Evolutionary conservation across 2,888 invertebrate genomes (phyloP), one percentile per base, ranked within the genome.

Genomic region (Adelphocoris suturalis): DNA sequence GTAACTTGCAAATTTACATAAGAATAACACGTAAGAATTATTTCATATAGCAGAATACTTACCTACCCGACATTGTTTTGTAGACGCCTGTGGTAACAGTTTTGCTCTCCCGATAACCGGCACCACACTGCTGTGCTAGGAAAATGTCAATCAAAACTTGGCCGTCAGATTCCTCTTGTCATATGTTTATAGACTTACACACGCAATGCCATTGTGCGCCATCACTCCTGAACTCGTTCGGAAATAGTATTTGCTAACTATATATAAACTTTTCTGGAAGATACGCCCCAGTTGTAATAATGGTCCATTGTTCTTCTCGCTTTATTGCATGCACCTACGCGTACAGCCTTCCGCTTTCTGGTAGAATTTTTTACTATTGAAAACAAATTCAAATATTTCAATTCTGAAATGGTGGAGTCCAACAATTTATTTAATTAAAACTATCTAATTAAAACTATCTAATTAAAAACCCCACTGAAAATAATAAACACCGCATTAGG

Each of bases 21-120:
- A n/a, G n/a, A n/a, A n/a, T n/a, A n/a, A n/a, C n/a, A 37, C 37
- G 37, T 37, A 37, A 37, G 2, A 37, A 37, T 37, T 37, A 37
- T 7, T 37, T 37, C 7, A 37, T 2, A 37, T 7, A 68, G 23
- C 23, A 11, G 14, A 52, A 52, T 16, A 68, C 68, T 68, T 23
- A 68, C 68, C 68, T 68, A 68, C 68, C 68, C 23, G 68, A 68
- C 68, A 68, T 68, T 19, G 23, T 68, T 68, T 52, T 57, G 12
- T 52, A 12, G 12, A 11, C 52, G 52, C 14, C 0, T n/a, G 14
- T n/a, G 57, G 16, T 16, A n/a, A 7, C 37, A 4, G n/a, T n/a
- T 48, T 48, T 48, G 7, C 52, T 52, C 16, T 52, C 14, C 2
- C 2, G 12, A 52, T 5, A 14, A 52, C 52, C 52, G 13, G 52